A percentile compares a stretch with the other conserved stretches of the same genome.
Conservation (phyloP, 2,797 vertebrate species). For the Sardinella longiceps region DNA sequence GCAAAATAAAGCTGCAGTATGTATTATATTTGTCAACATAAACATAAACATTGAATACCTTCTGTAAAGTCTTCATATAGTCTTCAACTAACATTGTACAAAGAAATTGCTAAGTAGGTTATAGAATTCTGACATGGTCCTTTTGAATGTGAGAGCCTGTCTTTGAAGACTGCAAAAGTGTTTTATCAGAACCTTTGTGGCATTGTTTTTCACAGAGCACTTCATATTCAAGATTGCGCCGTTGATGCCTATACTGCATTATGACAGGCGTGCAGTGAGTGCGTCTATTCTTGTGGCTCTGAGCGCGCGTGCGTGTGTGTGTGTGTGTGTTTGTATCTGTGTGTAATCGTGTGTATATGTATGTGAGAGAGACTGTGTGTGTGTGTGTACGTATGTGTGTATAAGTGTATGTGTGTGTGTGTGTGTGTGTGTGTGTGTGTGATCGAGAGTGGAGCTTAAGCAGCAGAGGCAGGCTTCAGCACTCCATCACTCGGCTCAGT, state of each 20-base stretch:
- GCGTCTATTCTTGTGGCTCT: not conserved
- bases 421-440: not conserved
- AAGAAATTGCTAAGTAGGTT: not conserved
- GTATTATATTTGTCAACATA: not conserved
- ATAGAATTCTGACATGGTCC: not conserved
- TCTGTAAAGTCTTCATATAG: not conserved
- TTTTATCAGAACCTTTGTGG: slow-evolving; percentile 19
- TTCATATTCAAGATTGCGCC: slow-evolving; percentile 14
- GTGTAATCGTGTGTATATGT: not conserved
- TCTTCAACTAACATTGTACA: not conserved
- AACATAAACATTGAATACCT: not conserved
- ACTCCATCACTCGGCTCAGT: slow-evolving; percentile 69
- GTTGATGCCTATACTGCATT: not conserved
- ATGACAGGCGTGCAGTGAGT: not conserved
- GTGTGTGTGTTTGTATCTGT: not conserved
- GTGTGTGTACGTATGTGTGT: not conserved
- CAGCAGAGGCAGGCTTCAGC: slow-evolving; percentile 72
- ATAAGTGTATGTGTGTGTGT: slow-evolving; percentile 19
- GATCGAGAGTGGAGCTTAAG: slow-evolving; percentile 56
- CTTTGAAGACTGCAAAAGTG: not conserved
- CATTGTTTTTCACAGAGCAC: slow-evolving; percentile 24
- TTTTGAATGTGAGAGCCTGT: not conserved
- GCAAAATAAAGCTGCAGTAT: too few relatives aligned
- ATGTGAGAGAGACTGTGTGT: not conserved
- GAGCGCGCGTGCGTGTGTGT: not conserved